Conservation (phyloP, 2,797 vertebrate genomes). For the Potorous gilbertii region DNA sequence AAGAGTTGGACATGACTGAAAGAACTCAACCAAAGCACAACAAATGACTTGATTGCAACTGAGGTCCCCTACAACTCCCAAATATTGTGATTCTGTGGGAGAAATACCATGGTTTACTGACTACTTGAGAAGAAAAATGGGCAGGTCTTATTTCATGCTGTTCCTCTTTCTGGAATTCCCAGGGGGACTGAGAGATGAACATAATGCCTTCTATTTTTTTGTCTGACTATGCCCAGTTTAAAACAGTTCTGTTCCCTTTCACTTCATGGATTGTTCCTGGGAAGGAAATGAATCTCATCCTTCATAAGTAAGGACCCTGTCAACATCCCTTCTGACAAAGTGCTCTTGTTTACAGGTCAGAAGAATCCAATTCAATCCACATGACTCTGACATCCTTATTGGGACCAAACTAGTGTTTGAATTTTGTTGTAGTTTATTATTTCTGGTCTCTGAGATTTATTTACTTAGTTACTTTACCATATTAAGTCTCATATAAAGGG, state of each 20-base stretch:
- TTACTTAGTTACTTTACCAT: background rate
- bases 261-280: background rate
- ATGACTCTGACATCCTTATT: background rate
- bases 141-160: background rate
- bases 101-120: background rate
- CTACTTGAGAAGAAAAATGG: background rate
- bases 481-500: background rate
- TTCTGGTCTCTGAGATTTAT: background rate
- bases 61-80: background rate
- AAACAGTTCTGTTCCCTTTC: background rate
- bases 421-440: background rate
- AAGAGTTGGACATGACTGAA: background rate
- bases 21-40: background rate
- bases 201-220: background rate
- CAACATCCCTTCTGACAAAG: fast-evolving
- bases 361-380: background rate
- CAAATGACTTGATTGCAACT: background rate
- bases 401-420: background rate
- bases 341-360: background rate
- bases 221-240: background rate
- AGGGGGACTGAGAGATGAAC: background rate
- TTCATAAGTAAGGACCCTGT: background rate
- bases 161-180: background rate
- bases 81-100: background rate
- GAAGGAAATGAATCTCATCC: background rate